These are phyloP conservation scores for Allygus modestus DNA, from an alignment of 2,888 invertebrate species.

Conservation along the genomic window DNA sequence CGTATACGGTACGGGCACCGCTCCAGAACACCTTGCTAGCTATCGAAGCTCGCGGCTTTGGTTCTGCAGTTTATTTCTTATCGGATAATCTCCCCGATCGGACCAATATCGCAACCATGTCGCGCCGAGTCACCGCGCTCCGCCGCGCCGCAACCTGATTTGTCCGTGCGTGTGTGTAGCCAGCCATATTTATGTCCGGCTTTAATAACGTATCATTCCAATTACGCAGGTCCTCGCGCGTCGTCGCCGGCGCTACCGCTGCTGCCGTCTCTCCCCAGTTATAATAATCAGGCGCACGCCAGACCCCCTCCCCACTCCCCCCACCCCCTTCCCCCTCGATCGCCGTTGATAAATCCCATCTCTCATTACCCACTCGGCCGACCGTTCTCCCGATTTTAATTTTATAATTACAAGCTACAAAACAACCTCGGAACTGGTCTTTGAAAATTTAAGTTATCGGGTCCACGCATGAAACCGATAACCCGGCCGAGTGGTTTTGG, in stretches of 20 bases:
- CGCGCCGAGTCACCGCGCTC: too few species aligned
- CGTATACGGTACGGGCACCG: too few species aligned
- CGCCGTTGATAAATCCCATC: conserved; percentile 23
- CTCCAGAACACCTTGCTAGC: too few species aligned
- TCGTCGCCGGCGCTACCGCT: conserved; percentile 13
- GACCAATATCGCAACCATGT: too few species aligned
- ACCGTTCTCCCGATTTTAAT: conserved; percentile 8
- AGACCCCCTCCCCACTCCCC: too few species aligned
- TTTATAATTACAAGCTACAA: conserved; percentile 33
- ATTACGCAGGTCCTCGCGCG: background rate
- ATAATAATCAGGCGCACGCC: conserved; percentile 14
- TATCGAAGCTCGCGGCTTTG: too few species aligned
- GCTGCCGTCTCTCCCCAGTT: background rate
- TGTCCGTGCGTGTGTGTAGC: background rate
- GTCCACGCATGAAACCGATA: background rate
- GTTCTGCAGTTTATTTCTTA: too few species aligned
- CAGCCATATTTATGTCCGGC: conserved; percentile 27
- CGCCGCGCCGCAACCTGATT: background rate
- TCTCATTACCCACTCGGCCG: conserved; percentile 32
- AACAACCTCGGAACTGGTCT: conserved; percentile 26
- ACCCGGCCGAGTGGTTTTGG: background rate
- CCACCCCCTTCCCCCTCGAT: too few species aligned
- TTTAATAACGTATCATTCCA: conserved; percentile 30
- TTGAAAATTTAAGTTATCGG: conserved; percentile 11
- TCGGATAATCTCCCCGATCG: too few species aligned